Percentiles rank a stretch among this genome's conserved stretches.
phyloP scores from a whole-genome alignment of 2,797 vertebrate species.

The Sparus aurata region DNA sequence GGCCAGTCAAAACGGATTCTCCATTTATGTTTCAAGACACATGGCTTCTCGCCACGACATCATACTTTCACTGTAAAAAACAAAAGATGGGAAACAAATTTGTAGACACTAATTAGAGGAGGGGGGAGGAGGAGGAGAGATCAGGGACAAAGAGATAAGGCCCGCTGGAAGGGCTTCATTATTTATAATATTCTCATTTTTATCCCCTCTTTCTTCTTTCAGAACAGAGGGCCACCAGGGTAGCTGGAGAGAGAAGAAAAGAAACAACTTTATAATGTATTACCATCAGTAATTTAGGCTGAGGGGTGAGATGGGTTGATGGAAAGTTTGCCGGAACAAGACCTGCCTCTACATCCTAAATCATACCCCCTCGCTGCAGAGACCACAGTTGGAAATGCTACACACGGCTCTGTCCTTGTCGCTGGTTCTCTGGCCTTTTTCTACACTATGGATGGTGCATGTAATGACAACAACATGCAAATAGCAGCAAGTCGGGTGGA shows the following conservation, averaged over 20 bases:
- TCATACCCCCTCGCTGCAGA: slow-evolving; percentile 43
- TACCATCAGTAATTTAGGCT: slow-evolving; percentile 72
- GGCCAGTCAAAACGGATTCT: slow-evolving; percentile 62
- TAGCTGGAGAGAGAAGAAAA: slow-evolving; percentile 43
- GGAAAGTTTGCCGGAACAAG: slow-evolving; percentile 45
- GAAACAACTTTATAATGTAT: slow-evolving; percentile 75
- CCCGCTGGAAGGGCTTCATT: slow-evolving; percentile 69
- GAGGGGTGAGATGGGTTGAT: slow-evolving; percentile 56
- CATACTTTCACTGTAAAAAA: slow-evolving; percentile 55
- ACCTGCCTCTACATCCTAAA: slow-evolving; percentile 44
- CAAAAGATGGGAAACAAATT: slow-evolving; percentile 70
- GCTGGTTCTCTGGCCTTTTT: background rate
- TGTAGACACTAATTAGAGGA: slow-evolving; percentile 82
- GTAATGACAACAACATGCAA: slow-evolving; percentile 20
- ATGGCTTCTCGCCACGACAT: slow-evolving; percentile 69
- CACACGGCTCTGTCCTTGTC: slow-evolving; percentile 16
- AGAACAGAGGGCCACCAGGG: slow-evolving; percentile 54
- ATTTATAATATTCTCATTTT: slow-evolving; percentile 75
- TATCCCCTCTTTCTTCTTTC: slow-evolving; percentile 43
- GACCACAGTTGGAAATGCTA: background rate
- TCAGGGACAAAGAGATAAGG: slow-evolving; percentile 52
- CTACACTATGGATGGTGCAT: background rate
- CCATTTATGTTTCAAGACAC: slow-evolving; percentile 62
- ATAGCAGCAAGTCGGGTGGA: slow-evolving; percentile 6
- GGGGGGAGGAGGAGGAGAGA: slow-evolving; percentile 38